Evolutionary conservation across 2,888 invertebrate genomes (phyloP).

Genomic region (Penaeus monodon): DNA sequence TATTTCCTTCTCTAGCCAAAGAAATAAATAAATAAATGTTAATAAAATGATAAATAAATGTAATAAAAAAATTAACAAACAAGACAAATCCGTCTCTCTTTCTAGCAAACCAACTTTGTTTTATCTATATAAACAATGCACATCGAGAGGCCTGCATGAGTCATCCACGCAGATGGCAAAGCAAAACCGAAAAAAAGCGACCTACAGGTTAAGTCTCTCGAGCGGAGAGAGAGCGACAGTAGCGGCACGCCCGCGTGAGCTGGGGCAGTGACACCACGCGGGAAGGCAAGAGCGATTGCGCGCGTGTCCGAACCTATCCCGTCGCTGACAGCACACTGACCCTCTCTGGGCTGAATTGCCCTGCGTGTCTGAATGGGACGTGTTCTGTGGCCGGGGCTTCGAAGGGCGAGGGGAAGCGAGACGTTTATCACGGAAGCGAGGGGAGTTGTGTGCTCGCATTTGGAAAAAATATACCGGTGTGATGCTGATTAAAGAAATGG

Average conservation of each 20-base stretch:
- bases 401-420: conserved; percentile 37
- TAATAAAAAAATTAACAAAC: too few species aligned
- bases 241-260: background rate
- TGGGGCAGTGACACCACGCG: conserved; percentile 23
- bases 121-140: too few species aligned
- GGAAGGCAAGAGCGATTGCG: conserved; percentile 24
- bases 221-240: background rate
- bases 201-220: too few species aligned
- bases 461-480: background rate
- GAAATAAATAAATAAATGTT: too few species aligned
- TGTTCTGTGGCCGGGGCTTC: conserved; percentile 42
- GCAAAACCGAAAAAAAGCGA: too few species aligned
- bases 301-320: conserved; percentile 28
- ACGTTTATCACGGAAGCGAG: conserved; percentile 36
- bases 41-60: too few species aligned
- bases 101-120: too few species aligned
- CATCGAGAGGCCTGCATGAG: too few species aligned
- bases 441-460: conserved; percentile 22
- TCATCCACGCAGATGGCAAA: too few species aligned
- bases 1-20: too few species aligned
- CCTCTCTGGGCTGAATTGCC: conserved; percentile 24
- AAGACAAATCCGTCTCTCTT: too few species aligned
- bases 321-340: conserved; percentile 49
- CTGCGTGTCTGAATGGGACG: conserved; percentile 30
- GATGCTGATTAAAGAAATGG: conserved; percentile 7